Evolutionary conservation across 92 coral and sea anemone species (phyloP).

Genomic region (Heliopora coerulea): DNA sequence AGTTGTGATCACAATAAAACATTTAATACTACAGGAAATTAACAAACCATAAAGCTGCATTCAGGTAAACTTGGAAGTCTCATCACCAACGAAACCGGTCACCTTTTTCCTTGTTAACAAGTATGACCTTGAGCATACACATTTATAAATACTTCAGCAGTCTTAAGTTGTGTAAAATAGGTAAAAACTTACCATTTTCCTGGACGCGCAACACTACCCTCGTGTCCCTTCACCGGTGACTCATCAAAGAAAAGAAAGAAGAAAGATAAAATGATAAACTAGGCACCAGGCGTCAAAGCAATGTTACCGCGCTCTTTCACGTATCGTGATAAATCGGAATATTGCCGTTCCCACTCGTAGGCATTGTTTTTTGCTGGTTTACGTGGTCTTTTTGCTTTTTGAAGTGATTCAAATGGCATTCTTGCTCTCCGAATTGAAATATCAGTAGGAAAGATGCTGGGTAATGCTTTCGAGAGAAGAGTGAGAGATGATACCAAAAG

Average conservation of each 20-base stretch:
- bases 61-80: neutral
- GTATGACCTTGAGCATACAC: no score
- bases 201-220: neutral
- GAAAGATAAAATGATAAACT: slow-evolving; percentile 6
- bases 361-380: neutral
- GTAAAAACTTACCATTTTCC: slow-evolving; percentile 26
- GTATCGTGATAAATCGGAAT: slow-evolving; percentile 25
- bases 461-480: no score
- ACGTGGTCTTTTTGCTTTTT: neutral
- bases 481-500: no score
- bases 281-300: slow-evolving; percentile 19
- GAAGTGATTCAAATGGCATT: no score
- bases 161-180: neutral
- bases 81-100: neutral
- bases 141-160: no score
- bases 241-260: slow-evolving; percentile 41
- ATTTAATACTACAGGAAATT: neutral
- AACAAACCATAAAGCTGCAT: neutral
- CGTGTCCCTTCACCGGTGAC: slow-evolving; percentile 12
- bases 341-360: neutral
- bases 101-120: neutral
- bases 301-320: no score
- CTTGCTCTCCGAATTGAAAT: no score
- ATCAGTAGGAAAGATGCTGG: no score
- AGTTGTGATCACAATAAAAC: neutral